Evolutionary conservation across 2,113 vertebrate genomes (phyloP).

Genomic region (Bufo bufo): DNA sequence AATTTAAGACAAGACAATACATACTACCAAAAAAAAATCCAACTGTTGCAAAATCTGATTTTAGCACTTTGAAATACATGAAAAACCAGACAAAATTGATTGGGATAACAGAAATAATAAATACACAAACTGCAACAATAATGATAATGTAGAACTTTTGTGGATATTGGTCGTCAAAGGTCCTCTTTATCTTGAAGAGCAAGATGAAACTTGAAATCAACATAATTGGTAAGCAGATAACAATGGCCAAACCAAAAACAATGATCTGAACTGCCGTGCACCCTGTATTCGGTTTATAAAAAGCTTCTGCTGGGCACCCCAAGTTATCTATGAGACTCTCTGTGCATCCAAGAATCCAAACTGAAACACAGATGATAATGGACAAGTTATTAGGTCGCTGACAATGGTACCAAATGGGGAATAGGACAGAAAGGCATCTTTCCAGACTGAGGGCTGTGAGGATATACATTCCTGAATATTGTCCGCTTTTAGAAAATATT

Average conservation of each 20-base stretch:
- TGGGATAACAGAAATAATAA: constrained; percentile 55
- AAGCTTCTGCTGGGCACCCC: constrained; percentile 53
- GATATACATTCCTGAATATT: constrained; percentile 5
- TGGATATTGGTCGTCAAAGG: not conserved
- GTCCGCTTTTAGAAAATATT: constrained; percentile 6
- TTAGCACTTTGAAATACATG: constrained; percentile 31
- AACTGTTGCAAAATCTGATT: not conserved
- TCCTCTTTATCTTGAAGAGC: constrained; percentile 52
- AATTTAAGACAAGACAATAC: constrained; percentile 52
- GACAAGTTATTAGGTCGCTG: not conserved
- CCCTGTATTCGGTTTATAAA: accelerated
- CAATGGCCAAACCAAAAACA: constrained; percentile 57
- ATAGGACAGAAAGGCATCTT: constrained; percentile 22
- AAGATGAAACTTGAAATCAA: constrained; percentile 52
- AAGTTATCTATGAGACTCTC: constrained; percentile 63
- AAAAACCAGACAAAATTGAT: constrained; percentile 51
- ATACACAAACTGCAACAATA: constrained; percentile 57
- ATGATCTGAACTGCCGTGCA: constrained; percentile 40
- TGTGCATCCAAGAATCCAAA: constrained; percentile 19
- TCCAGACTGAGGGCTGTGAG: constrained; percentile 23
- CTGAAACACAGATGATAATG: not conserved
- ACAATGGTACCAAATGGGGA: constrained; percentile 36
- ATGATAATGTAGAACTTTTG: constrained; percentile 19
- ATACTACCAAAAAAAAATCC: constrained; percentile 27
- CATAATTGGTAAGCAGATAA: constrained; percentile 57